These are phyloP conservation scores for Hesperophylax magnus DNA, from an alignment of 1,140 invertebrate species.

Conservation along the genomic window DNA sequence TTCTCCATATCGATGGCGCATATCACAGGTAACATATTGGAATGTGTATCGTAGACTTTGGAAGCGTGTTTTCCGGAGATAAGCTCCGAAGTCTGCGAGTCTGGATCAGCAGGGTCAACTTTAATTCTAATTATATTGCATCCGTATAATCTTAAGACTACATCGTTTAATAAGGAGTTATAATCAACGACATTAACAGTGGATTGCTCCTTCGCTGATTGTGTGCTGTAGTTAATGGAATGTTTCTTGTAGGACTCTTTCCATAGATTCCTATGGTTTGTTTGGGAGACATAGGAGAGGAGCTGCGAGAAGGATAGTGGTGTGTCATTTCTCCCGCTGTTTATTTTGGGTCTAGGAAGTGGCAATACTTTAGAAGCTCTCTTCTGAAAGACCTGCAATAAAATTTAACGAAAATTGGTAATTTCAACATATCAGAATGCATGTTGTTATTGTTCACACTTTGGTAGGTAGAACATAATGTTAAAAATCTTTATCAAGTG, in stretches of 20 bases:
- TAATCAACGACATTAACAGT: constrained; percentile 70
- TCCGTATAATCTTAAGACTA: constrained; percentile 80
- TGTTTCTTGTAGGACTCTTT: constrained; percentile 87
- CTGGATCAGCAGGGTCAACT: constrained; percentile 63
- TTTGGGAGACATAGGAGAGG: constrained; percentile 84
- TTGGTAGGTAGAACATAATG: constrained; percentile 1
- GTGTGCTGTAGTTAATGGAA: constrained; percentile 70
- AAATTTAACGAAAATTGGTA: constrained; percentile 68
- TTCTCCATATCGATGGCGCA: constrained; percentile 80
- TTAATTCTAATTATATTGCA: constrained; percentile 79
- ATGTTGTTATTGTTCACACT: not conserved
- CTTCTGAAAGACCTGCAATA: constrained; percentile 74
- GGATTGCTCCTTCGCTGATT: constrained; percentile 62
- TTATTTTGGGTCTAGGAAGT: constrained; percentile 75
- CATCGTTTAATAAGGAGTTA: constrained; percentile 78
- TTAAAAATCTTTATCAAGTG: not conserved
- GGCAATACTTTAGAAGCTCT: constrained; percentile 79
- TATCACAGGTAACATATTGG: constrained; percentile 80
- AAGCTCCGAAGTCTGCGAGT: constrained; percentile 67
- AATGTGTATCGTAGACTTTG: constrained; percentile 74
- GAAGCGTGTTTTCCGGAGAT: constrained; percentile 67
- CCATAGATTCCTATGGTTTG: constrained; percentile 88
- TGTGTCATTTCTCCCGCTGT: constrained; percentile 70
- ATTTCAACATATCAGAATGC: not conserved
- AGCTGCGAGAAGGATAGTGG: constrained; percentile 83